phyloP scores from a whole-genome alignment of 2,888 invertebrate genomes.

The Podotricha telesiphe region DNA sequence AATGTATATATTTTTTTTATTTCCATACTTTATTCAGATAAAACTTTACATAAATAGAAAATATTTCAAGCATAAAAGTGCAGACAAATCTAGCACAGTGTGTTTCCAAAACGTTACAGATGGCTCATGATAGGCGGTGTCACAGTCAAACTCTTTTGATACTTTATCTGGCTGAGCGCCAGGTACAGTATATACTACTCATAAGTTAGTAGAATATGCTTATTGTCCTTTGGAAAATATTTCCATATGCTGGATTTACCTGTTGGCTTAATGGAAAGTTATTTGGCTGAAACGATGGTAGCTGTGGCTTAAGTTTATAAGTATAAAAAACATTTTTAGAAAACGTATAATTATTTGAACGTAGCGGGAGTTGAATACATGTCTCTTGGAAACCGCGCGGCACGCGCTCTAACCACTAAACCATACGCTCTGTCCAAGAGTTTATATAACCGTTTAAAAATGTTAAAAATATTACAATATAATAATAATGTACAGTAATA shows the following conservation, averaged over 20 bases:
- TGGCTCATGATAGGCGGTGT: conserved; percentile 19
- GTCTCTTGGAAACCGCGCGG: no score
- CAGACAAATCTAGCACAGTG: conserved; percentile 7
- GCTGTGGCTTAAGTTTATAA: no score
- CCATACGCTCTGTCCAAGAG: no score
- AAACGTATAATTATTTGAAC: no score
- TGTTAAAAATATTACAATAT: no score
- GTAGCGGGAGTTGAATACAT: no score
- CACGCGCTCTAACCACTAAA: no score
- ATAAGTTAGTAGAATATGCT: conserved; percentile 4
- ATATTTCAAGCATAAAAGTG: conserved; percentile 8
- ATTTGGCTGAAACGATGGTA: no score
- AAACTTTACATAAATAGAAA: not conserved
- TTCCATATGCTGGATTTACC: not conserved
- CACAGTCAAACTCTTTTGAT: conserved; percentile 24
- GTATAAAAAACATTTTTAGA: no score
- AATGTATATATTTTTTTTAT: not conserved
- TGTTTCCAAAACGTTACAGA: conserved; percentile 20
- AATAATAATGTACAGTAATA: no score
- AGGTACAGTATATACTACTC: not conserved
- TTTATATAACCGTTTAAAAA: no score
- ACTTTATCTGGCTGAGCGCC: conserved; percentile 17
- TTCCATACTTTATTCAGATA: no score
- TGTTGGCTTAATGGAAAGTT: not conserved
- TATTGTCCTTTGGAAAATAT: conserved; percentile 3